A percentile compares a stretch with the other conserved stretches of the same genome.
Conservation (phyloP, 2,797 vertebrate species). For the Percopsis omiscomaycus region DNA sequence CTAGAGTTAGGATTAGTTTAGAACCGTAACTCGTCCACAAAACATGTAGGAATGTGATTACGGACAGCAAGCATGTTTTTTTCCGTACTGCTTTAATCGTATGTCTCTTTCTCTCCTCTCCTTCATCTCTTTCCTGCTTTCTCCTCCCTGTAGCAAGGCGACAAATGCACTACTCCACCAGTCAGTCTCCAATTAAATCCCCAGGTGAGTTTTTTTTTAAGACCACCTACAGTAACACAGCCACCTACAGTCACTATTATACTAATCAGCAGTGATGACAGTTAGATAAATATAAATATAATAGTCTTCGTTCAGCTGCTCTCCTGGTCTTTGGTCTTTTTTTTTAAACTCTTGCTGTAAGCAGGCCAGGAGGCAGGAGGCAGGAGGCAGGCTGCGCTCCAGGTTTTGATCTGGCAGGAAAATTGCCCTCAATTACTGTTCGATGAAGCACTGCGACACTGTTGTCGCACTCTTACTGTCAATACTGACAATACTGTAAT, state of each 20-base stretch:
- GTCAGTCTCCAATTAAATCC: constrained; percentile 87
- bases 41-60: not conserved
- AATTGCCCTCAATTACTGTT: too few relatives aligned
- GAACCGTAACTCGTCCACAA: not conserved
- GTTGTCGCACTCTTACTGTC: too few relatives aligned
- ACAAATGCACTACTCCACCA: constrained; percentile 84
- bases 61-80: not conserved
- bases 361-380: too few relatives aligned
- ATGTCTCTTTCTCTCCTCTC: not conserved
- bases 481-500: too few relatives aligned
- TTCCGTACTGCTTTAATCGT: not conserved
- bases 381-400: too few relatives aligned
- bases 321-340: too few relatives aligned
- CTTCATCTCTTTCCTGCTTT: constrained; percentile 10
- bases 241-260: not conserved
- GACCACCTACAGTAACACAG: not conserved
- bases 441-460: too few relatives aligned
- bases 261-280: not conserved
- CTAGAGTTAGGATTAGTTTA: not conserved
- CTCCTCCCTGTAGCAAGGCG: constrained; percentile 82
- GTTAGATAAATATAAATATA: too few relatives aligned
- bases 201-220: constrained; percentile 84
- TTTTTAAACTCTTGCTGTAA: too few relatives aligned
- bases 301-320: too few relatives aligned
- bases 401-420: too few relatives aligned